A percentile compares a stretch with the other conserved stretches of the same genome.
These are phyloP conservation scores for Agapetus fuscipes DNA, from an alignment of 2,888 invertebrate genomes.

Conservation along the genomic window DNA sequence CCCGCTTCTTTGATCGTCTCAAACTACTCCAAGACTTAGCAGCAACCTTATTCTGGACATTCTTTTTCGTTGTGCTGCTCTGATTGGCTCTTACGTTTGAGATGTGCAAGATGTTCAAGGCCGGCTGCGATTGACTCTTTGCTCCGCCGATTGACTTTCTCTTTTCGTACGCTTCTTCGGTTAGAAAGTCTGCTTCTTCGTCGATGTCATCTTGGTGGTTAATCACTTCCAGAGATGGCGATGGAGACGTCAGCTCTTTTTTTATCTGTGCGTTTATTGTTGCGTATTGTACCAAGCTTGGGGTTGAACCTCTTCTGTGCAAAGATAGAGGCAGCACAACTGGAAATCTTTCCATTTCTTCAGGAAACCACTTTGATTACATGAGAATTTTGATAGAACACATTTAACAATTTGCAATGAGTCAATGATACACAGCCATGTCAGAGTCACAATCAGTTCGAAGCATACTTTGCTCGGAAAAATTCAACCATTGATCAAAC, in stretches of 20 bases:
- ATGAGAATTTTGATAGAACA: too few relatives aligned
- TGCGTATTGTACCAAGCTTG: constrained; percentile 19
- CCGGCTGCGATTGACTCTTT: constrained; percentile 16
- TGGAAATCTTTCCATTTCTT: constrained; percentile 15
- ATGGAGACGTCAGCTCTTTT: constrained; percentile 18
- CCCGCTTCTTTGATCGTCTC: constrained; percentile 6
- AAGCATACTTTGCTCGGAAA: too few relatives aligned
- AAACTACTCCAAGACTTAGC: constrained; percentile 5
- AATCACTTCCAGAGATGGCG: constrained; percentile 14
- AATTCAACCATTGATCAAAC: too few relatives aligned
- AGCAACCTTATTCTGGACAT: not conserved
- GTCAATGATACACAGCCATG: too few relatives aligned
- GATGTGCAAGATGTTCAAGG: constrained; percentile 18
- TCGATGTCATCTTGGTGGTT: constrained; percentile 13
- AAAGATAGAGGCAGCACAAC: constrained; percentile 7
- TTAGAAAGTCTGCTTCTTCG: constrained; percentile 9
- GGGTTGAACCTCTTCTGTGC: constrained; percentile 18
- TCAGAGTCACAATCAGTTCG: too few relatives aligned
- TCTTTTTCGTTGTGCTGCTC: constrained; percentile 2
- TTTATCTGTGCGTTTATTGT: constrained; percentile 20
- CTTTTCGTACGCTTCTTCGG: constrained; percentile 1
- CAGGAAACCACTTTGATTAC: too few relatives aligned
- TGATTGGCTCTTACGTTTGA: constrained; percentile 16
- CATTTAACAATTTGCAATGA: too few relatives aligned
- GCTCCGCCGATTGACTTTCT: constrained; percentile 3